Base-by-base conservation (phyloP, 2,113 vertebrate species). In the Acrocephalus kingi region DNA sequence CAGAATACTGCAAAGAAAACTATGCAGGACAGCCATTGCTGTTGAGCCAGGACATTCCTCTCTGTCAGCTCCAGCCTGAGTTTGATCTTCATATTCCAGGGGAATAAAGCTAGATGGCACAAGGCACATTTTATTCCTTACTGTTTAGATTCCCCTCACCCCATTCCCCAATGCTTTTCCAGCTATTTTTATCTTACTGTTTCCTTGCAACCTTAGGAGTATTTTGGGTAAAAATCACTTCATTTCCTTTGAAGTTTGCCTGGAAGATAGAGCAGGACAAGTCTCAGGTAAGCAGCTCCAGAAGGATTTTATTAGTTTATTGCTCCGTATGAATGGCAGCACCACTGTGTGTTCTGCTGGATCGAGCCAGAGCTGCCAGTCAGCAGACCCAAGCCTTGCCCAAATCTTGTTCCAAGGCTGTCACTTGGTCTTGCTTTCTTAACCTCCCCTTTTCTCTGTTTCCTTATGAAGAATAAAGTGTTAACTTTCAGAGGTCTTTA, bases 101-200 rank as follows among this genome's bases (percentile, higher is more conserved):
- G 37, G 18, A 73, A 39, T 33, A 52, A 3, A 69, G 13, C n/a
- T 35, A 7, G 14, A 43, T 1, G 12, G 19, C 56, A 59, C n/a
- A 71, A 71, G 49, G 39, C 15, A 25, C 1, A 1, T 45, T 87
- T 78, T 63, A 67, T 28, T 90, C 48, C 67, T 43, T 49, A 15
- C 10, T 67, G 27, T 46, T 72, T 43, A 67, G 33, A 54, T 51
- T 63, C 18, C 13, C 0, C 23, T 75, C 30, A 52, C 17, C 5
- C 12, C 25, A 35, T 14, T 7, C 24, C 22, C 10, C 28, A 10
- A 0, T 46, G n/a, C 67, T 88, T 52, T 74, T 39, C 82, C 75
- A 86, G 75, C 52, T 93, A 49, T 89, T 94, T 95, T 96, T 91
- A 76, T 87, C 85, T 74, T 94, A 85, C 8, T 23, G 8, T 41